Percentiles rank a stretch among this genome's conserved stretches.
Evolutionary conservation across 2,113 vertebrate species (phyloP).

Genomic region (Chlamydotis undulata): DNA sequence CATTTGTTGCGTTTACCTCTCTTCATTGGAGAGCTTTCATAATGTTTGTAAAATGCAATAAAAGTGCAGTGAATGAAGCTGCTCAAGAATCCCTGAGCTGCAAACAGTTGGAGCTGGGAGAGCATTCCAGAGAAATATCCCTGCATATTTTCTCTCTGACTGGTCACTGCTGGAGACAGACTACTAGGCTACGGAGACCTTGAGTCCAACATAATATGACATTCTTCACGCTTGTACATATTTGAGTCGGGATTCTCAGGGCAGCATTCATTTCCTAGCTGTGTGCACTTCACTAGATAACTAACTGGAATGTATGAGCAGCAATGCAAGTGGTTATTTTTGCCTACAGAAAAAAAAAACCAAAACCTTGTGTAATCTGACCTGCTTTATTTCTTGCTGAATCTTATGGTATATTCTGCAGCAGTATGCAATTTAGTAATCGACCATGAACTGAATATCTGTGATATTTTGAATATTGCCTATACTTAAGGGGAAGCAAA

Average conservation of each 20-base stretch:
- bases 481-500: not conserved
- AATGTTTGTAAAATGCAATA: not conserved
- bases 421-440: not conserved
- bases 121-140: slow-evolving; percentile 20
- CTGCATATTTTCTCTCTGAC: not conserved
- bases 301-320: not conserved
- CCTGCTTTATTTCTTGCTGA: not conserved
- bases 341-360: not conserved
- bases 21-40: not conserved
- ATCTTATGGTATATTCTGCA: not conserved
- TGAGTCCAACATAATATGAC: not conserved
- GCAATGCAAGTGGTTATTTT: not conserved
- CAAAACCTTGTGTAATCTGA: not conserved
- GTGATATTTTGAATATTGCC: not conserved
- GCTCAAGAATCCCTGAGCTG: not conserved
- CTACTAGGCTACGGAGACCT: not conserved
- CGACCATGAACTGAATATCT: not conserved
- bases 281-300: not conserved
- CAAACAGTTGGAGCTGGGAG: not conserved
- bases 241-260: not conserved
- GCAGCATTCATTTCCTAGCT: not conserved
- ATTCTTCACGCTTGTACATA: not conserved
- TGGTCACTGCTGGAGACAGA: not conserved
- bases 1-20: not conserved
- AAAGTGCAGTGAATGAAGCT: not conserved